Evolutionary conservation across 2,797 vertebrate species (phyloP), one percentile per base, ranked within the genome.

Genomic region (Zenarchopterus dispar): DNA sequence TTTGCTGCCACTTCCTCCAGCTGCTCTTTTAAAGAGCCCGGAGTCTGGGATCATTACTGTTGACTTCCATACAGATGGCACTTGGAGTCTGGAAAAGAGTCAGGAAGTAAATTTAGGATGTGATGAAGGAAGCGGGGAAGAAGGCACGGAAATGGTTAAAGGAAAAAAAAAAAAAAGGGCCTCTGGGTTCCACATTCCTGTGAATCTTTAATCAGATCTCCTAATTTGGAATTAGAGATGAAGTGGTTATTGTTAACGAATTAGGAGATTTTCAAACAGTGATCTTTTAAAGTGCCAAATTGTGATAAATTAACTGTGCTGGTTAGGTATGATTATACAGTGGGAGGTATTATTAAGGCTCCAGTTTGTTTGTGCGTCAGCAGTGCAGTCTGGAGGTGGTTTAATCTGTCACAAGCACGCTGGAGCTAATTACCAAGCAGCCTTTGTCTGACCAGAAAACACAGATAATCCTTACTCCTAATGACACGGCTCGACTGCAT

Each of bases 1-100:
- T 63, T 83, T 81, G 75, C 85, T 87, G 81, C 80, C 82, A 84
- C 79, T 77, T 89, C 86, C 84, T 87, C 73, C 88, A 89, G 88
- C 84, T 88, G 88, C 78, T 70, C 41, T 78, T 67, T 67, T 59
- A 52, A 71, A 75, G 74, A 67, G 64, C 57, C 5, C 56, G 67
- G 75, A 69, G 55, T 81, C 67, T 63, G 54, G 72, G 71, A 62
- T 77, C 70, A 26, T 17, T 3, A 42, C 33, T 42, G 45, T 13
- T 48, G 51, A 62, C 70, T 36, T 81, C 62, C 73, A 52, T 23
- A 22, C 60, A 59, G 67, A 55, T 36, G 56, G 59, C 45, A 18
- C 52, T 60, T 64, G 65, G 59, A 64, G 53, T 18, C n/a, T 68
- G 73, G 77, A 82, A 81, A 69, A 73, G 75, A 64, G 60, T 43